phyloP scores from a whole-genome alignment of 2,888 invertebrate species.

The Drosophila falleni region DNA sequence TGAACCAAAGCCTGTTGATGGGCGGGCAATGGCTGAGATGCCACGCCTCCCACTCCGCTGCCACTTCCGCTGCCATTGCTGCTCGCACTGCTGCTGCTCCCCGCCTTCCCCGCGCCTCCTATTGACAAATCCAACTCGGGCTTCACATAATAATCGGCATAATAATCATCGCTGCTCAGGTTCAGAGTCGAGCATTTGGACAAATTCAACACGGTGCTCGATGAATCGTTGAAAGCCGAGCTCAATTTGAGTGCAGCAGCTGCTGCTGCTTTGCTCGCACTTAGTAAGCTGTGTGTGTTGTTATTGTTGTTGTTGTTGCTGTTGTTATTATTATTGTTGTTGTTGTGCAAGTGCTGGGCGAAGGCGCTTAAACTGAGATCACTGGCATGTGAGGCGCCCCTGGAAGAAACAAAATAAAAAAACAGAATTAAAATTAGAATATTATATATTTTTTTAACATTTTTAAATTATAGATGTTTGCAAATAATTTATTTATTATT shows the following conservation, averaged over 20 bases:
- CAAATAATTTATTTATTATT: too few species aligned
- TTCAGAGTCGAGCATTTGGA: slow-evolving; percentile 79
- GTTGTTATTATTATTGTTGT: slow-evolving; percentile 62
- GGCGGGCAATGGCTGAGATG: slow-evolving; percentile 69
- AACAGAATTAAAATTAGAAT: background rate
- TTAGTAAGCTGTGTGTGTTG: slow-evolving; percentile 46
- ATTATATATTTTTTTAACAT: background rate
- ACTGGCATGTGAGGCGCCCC: slow-evolving; percentile 81
- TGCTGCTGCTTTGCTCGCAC: slow-evolving; percentile 47
- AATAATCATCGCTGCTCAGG: slow-evolving; percentile 77
- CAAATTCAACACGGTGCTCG: slow-evolving; percentile 75
- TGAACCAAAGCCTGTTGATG: slow-evolving; percentile 66
- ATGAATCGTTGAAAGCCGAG: slow-evolving; percentile 75
- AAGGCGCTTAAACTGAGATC: slow-evolving; percentile 79
- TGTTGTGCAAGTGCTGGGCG: slow-evolving; percentile 72
- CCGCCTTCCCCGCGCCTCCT: slow-evolving; percentile 31
- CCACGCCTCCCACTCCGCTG: slow-evolving; percentile 32
- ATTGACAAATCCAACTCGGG: slow-evolving; percentile 81
- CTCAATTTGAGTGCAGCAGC: slow-evolving; percentile 48
- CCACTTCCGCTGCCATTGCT: slow-evolving; percentile 30
- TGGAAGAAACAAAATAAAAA: slow-evolving; percentile 20
- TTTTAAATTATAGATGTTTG: too few species aligned
- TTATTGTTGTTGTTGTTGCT: slow-evolving; percentile 59
- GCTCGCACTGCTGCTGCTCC: slow-evolving; percentile 32
- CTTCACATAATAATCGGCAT: slow-evolving; percentile 80